phyloP scores from a whole-genome alignment of 2,797 vertebrate species.

The Platyrinchus mystaceus region DNA sequence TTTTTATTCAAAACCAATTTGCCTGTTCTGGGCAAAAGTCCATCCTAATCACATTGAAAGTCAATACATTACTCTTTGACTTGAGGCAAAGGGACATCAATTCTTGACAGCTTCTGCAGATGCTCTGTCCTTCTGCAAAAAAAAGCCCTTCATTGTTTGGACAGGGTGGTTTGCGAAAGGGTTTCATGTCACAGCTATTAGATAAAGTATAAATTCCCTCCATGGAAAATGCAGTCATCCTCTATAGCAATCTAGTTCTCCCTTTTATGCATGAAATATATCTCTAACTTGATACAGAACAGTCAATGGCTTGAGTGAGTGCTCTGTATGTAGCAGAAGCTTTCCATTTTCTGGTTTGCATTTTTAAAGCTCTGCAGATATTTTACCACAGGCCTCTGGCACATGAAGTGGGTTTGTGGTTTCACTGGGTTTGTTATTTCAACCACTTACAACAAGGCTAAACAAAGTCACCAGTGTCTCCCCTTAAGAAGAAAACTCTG shows the following conservation, averaged over 20 bases:
- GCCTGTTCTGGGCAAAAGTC: conserved; percentile 37
- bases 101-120: conserved; percentile 33
- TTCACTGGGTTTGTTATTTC: neutral
- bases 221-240: neutral
- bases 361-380: conserved; percentile 9
- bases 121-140: neutral
- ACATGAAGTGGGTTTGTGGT: neutral
- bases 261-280: neutral
- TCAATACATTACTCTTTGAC: conserved; percentile 11
- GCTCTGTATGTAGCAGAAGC: neutral
- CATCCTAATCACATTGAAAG: conserved; percentile 21
- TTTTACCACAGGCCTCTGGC: neutral
- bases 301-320: neutral
- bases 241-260: neutral
- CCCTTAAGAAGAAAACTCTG: neutral
- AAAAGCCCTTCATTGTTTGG: neutral
- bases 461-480: conserved; percentile 1
- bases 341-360: neutral
- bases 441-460: neutral
- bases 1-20: conserved; percentile 48
- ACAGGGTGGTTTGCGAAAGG: neutral
- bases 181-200: neutral
- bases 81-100: neutral
- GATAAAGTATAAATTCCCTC: neutral
- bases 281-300: neutral